Percentiles rank a stretch among this genome's conserved stretches.
phyloP scores from a whole-genome alignment of 2,113 vertebrate genomes.

The Micronycteris hirsuta region DNA sequence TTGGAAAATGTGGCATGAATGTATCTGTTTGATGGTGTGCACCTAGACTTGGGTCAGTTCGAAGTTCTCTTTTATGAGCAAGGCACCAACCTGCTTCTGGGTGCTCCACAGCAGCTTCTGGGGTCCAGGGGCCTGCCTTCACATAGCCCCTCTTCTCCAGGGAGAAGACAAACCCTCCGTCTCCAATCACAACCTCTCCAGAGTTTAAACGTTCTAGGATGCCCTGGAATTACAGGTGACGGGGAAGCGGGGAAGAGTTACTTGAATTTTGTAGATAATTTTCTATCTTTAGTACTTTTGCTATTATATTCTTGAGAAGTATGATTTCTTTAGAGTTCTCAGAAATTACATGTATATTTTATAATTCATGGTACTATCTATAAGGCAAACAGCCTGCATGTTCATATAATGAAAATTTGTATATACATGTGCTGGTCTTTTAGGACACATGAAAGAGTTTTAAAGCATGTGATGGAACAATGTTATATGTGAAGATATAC shows the following conservation, averaged over 20 bases:
- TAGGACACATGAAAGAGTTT: background rate
- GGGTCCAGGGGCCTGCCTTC: conserved; percentile 98
- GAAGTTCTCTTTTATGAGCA: background rate
- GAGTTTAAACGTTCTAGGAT: conserved; percentile 92
- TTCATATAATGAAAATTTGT: background rate
- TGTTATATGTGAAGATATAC: background rate
- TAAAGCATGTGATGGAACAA: background rate
- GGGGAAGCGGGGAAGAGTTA: background rate
- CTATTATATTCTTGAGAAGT: background rate
- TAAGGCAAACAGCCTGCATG: background rate
- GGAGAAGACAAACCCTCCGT: conserved; percentile 96
- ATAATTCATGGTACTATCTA: background rate
- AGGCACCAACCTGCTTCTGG: conserved; percentile 91
- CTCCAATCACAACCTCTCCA: conserved; percentile 94
- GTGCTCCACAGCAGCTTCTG: conserved; percentile 93
- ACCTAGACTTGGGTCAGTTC: background rate
- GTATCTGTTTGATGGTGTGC: background rate
- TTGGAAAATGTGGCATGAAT: background rate
- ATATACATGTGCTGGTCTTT: background rate
- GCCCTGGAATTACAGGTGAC: conserved; percentile 78
- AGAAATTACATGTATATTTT: background rate
- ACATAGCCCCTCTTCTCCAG: conserved; percentile 98
- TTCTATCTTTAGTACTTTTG: background rate
- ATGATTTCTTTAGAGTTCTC: background rate
- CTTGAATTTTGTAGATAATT: background rate